Percentiles rank a stretch among this genome's conserved stretches.
These are phyloP conservation scores for Onychorhynchus coronatus DNA, from an alignment of 2,113 vertebrate genomes.

Conservation along the genomic window DNA sequence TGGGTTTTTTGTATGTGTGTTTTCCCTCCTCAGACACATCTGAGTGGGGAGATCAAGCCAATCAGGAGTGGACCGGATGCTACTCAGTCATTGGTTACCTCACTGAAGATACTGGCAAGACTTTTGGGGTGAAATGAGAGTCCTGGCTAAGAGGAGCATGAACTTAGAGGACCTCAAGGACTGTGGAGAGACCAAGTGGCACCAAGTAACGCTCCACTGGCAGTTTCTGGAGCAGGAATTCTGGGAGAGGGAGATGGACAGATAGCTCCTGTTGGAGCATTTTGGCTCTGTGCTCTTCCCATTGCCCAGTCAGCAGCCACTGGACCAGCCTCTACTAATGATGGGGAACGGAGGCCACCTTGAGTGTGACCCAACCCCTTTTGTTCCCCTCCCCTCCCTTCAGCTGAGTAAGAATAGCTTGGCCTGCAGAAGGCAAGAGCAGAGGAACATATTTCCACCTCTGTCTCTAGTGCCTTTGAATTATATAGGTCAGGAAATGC, in stretches of 20 bases:
- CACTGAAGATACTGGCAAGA: conserved; percentile 60
- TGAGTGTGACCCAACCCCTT: neutral
- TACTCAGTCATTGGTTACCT: conserved; percentile 41
- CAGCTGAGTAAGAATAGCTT: neutral
- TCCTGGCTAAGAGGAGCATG: conserved; percentile 46
- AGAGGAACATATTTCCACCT: neutral
- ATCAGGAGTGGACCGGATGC: conserved; percentile 45
- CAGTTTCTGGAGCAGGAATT: conserved; percentile 31
- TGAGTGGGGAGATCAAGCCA: conserved; percentile 53
- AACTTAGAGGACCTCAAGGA: conserved; percentile 52
- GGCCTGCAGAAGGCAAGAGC: neutral
- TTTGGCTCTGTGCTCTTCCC: conserved; percentile 13
- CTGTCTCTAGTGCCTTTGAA: neutral
- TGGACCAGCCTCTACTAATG: neutral
- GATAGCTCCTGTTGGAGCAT: conserved; percentile 21
- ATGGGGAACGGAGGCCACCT: neutral
- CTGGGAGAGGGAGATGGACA: conserved; percentile 12
- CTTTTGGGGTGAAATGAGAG: conserved; percentile 49
- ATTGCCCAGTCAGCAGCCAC: neutral
- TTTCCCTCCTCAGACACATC: conserved; percentile 64
- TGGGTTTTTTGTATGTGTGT: conserved; percentile 48
- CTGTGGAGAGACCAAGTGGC: conserved; percentile 25
- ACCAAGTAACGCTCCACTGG: conserved; percentile 12
- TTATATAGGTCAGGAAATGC: neutral
- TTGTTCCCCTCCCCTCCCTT: neutral